These are phyloP conservation scores for Microcebus griseorufus DNA, from an alignment of 2,113 vertebrate species.

Conservation along the genomic window DNA sequence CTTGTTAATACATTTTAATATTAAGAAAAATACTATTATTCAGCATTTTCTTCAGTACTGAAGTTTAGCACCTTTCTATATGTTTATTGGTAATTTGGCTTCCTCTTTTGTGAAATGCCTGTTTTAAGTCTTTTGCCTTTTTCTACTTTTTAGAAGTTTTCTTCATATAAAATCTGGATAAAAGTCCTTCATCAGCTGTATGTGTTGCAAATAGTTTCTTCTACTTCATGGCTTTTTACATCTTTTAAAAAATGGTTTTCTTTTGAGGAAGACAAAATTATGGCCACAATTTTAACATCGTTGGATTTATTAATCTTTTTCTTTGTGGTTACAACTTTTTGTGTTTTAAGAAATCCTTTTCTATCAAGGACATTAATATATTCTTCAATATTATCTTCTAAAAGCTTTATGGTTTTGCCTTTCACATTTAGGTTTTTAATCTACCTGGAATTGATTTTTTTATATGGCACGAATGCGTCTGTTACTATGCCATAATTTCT, in stretches of 20 bases:
- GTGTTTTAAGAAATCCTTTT: slow-evolving; percentile 50
- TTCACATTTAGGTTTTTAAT: slow-evolving; percentile 70
- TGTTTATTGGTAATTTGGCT: not conserved
- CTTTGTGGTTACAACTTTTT: slow-evolving; percentile 44
- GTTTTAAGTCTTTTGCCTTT: not conserved
- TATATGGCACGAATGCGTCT: slow-evolving; percentile 50
- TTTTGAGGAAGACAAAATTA: slow-evolving; percentile 44
- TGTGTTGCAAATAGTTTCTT: not conserved
- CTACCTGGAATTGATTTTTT: slow-evolving; percentile 69
- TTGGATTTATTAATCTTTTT: slow-evolving; percentile 63
- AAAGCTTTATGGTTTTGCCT: slow-evolving; percentile 68
- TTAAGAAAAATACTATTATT: not conserved
- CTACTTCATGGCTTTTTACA: not conserved
- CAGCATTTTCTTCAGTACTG: not conserved
- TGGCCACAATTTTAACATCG: slow-evolving; percentile 13
- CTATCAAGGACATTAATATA: slow-evolving; percentile 39
- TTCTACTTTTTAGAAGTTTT: not conserved
- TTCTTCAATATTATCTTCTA: slow-evolving; percentile 51
- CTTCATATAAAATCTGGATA: not conserved
- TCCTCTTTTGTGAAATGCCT: not conserved
- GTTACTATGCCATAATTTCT: slow-evolving; percentile 62
- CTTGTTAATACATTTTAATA: not conserved
- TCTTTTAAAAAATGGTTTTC: not conserved
- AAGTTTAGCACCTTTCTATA: not conserved
- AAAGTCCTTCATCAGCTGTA: not conserved